Percentiles rank a stretch among this genome's conserved stretches.
Evolutionary conservation across 2,888 invertebrate genomes (phyloP).

Genomic region (Philereme vetulata): DNA sequence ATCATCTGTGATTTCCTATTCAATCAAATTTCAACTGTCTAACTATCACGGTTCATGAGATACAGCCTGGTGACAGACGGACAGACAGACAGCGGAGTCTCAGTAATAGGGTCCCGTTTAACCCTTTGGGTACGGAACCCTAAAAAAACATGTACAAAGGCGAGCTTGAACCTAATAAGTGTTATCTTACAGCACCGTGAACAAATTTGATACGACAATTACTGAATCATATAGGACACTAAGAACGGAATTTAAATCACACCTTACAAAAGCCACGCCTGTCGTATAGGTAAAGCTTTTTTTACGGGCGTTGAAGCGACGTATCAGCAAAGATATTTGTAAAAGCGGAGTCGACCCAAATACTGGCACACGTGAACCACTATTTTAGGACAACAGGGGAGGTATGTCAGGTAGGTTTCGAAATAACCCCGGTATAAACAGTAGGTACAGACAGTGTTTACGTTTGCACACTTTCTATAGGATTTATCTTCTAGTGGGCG

Average conservation of each 20-base stretch:
- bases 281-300: constrained; percentile 42
- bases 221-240: constrained; percentile 3
- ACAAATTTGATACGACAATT: no score
- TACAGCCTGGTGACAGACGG: no score
- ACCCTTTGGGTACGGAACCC: no score
- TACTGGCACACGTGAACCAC: constrained; percentile 67
- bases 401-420: constrained; percentile 69
- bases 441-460: constrained; percentile 27
- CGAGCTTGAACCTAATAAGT: no score
- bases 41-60: no score
- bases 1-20: no score
- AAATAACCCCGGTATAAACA: constrained; percentile 57
- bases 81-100: no score
- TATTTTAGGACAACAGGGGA: constrained; percentile 69
- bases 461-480: constrained; percentile 2
- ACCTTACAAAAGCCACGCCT: constrained; percentile 43
- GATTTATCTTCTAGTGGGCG: constrained; percentile 10
- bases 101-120: no score
- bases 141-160: no score
- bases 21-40: no score
- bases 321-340: constrained; percentile 73
- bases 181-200: no score
- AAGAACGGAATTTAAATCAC: constrained; percentile 29
- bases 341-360: constrained; percentile 74
- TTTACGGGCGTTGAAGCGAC: constrained; percentile 60